A percentile compares a stretch with the other conserved stretches of the same genome.
These are phyloP conservation scores for Anas bernieri DNA, from an alignment of 2,797 vertebrate genomes.

Conservation along the genomic window DNA sequence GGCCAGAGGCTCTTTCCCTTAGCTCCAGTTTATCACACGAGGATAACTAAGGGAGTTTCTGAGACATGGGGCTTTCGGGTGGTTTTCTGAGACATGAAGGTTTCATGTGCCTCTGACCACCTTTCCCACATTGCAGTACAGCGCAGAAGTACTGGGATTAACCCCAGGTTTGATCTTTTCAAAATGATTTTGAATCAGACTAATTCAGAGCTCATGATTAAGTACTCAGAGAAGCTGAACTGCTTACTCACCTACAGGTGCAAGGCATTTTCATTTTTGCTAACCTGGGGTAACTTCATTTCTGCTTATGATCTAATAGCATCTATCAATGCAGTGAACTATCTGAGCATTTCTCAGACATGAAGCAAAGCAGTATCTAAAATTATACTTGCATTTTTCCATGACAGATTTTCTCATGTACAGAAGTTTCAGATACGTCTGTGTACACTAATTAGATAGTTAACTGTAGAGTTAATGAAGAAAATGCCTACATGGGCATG, in stretches of 20 bases:
- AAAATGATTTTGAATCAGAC: neutral
- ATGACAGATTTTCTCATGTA: neutral
- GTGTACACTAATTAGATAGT: neutral
- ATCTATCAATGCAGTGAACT: neutral
- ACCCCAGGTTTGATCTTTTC: neutral
- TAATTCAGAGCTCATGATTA: neutral
- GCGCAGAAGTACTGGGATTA: neutral
- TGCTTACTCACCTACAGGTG: neutral
- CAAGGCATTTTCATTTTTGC: neutral
- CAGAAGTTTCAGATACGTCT: neutral
- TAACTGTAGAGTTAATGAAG: neutral
- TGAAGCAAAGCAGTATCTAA: neutral
- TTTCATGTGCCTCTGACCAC: neutral
- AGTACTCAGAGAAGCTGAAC: neutral
- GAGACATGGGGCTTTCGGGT: accelerated
- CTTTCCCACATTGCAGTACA: neutral
- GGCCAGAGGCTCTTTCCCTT: neutral
- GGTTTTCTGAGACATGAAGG: too few relatives aligned
- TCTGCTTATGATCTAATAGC: neutral
- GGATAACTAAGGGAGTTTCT: neutral
- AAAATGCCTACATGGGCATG: neutral
- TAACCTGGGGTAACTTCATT: neutral
- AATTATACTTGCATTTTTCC: neutral
- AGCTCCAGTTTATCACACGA: neutral
- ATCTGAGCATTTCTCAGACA: neutral